phyloP scores from a whole-genome alignment of 2,113 vertebrate genomes.

The Rhinoderma darwinii region DNA sequence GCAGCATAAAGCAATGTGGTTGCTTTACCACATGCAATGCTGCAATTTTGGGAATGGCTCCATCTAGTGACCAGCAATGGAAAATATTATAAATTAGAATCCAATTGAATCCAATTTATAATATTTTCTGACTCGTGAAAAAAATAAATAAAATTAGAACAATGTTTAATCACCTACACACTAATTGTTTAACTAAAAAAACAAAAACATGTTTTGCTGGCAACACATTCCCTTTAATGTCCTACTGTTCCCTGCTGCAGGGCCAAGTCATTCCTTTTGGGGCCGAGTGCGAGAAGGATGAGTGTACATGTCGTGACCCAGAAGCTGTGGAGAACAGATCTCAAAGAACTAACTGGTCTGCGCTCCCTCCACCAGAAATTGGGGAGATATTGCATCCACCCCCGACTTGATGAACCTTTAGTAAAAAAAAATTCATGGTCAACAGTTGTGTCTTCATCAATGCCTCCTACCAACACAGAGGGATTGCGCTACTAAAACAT shows the following conservation, averaged over 20 bases:
- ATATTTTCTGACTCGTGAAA: no score
- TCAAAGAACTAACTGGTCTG: constrained; percentile 51
- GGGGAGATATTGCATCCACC: constrained; percentile 29
- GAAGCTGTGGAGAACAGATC: constrained; percentile 89
- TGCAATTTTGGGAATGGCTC: no score
- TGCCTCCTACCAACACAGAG: background rate
- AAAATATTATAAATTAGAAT: no score
- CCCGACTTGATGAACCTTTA: background rate
- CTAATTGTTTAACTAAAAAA: no score
- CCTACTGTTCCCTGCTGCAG: background rate
- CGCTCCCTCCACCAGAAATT: constrained; percentile 34
- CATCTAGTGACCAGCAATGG: no score
- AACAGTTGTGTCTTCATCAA: constrained; percentile 23
- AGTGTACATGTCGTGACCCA: constrained; percentile 93
- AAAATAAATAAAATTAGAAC: no score
- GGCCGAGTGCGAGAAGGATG: constrained; percentile 89
- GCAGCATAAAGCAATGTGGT: no score
- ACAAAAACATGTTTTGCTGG: no score
- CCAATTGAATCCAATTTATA: no score
- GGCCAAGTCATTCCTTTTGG: constrained; percentile 92
- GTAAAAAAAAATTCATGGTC: background rate
- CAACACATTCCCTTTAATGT: no score
- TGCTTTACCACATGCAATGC: no score
- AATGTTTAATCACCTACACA: no score
- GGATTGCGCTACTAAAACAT: background rate